A percentile compares a stretch with the other conserved stretches of the same genome.
phyloP scores from a whole-genome alignment of 1,140 invertebrate genomes.

The Coelopa frigida region DNA sequence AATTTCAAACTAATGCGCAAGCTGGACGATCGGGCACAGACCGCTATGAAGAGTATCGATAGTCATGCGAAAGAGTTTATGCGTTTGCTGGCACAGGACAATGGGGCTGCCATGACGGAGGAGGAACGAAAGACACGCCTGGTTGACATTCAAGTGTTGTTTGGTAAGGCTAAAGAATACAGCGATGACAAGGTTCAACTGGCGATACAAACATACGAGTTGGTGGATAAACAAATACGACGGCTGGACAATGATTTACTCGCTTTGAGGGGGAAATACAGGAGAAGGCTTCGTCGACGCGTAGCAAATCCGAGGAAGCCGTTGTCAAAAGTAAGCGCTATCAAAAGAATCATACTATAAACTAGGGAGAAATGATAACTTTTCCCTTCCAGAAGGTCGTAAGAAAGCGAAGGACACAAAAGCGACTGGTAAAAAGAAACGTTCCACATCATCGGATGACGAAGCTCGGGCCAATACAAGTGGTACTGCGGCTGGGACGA shows the following conservation, averaged over 20 bases:
- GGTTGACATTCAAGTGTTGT: constrained; percentile 75
- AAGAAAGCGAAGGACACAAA: constrained; percentile 52
- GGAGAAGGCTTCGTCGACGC: constrained; percentile 76
- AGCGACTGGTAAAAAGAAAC: constrained; percentile 39
- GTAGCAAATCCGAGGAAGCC: constrained; percentile 54
- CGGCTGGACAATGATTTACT: constrained; percentile 92
- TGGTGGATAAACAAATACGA: constrained; percentile 97
- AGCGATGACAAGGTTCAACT: constrained; percentile 96
- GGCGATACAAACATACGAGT: constrained; percentile 95
- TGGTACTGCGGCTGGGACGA: constrained; percentile 14
- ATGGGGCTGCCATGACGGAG: constrained; percentile 50
- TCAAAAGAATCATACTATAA: not conserved
- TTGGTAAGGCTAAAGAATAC: constrained; percentile 87
- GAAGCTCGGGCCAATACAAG: constrained; percentile 24
- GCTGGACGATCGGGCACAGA: constrained; percentile 83
- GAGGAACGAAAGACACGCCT: constrained; percentile 80
- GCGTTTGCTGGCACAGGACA: constrained; percentile 50
- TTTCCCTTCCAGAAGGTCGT: constrained; percentile 48
- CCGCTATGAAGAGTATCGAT: constrained; percentile 85
- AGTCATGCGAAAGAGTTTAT: constrained; percentile 78
- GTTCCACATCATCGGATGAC: constrained; percentile 35
- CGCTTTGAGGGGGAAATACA: constrained; percentile 95
- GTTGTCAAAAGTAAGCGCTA: constrained; percentile 46
- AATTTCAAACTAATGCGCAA: constrained; percentile 96
- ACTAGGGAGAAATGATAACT: not conserved